Evolutionary conservation across 2,888 invertebrate species (phyloP), one percentile per base, ranked within the genome.

Genomic region (Lysandra coridon): DNA sequence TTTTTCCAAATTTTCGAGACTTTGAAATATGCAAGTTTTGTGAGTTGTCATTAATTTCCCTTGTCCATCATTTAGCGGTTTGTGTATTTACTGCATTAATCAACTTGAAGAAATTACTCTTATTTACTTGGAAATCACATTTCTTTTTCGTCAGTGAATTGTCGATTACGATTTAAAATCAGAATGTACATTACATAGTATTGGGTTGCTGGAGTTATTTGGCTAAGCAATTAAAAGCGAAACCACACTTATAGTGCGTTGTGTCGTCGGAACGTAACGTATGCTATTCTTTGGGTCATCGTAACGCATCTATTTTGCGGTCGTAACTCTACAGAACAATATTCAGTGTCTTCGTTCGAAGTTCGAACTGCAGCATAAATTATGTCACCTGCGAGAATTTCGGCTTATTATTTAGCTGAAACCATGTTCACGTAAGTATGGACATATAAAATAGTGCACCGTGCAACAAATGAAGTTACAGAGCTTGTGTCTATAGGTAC

Each of bases 1-100:
- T 93, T 93, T 90, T 91, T 90, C 87, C 88, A 86, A 88, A 89
- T 90, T 89, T 90, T 89, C 90, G 89, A 90, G 90, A 89, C 88
- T 90, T 89, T 89, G 86, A 89, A 88, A 89, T 91, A 92, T 92
- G 80, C 79, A 79, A 89, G 81, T 79, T 82, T 83, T 81, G 79
- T 80, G 79, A 73, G 80, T 78, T 40, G 78, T 79, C 80, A 79
- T 81, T 80, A 81, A 80, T 80, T 77, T 14, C 37, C 74, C 64
- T 79, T 73, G 37, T 78, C 12, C 23, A 23, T 57, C 73, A 44
- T 69, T 69, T 14, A 17, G 17, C 69, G 33, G 33, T 37, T 64
- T 64, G 30, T 64, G 37, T 69, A 37, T 69, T 69, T 14, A 37
- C 33, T 69, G 69, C 33, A 69, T 69, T 17, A 17, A 69, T 64